A percentile compares a stretch with the other conserved stretches of the same genome.
Evolutionary conservation across 1,140 invertebrate species (phyloP).

Genomic region (Drosophila teissieri): DNA sequence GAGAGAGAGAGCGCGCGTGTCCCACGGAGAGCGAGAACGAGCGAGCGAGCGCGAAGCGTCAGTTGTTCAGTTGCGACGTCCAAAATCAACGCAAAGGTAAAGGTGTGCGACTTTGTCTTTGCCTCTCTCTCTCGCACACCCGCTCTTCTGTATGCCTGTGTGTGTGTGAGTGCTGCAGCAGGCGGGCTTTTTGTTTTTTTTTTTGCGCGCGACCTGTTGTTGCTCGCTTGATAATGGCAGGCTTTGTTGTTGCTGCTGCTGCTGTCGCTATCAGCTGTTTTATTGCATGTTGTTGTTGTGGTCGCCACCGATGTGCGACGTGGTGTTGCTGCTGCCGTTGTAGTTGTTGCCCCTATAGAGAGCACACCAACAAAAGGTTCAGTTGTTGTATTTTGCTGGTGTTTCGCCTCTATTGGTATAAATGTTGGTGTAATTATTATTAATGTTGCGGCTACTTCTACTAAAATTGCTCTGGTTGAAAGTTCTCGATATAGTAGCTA

Average conservation of each 20-base stretch:
- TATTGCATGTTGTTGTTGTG: constrained; percentile 73
- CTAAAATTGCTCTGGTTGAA: no score
- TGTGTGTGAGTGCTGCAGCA: constrained; percentile 63
- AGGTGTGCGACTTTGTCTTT: constrained; percentile 68
- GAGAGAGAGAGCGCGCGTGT: constrained; percentile 65
- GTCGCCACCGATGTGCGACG: constrained; percentile 4
- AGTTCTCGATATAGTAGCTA: background rate
- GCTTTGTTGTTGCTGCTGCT: constrained; percentile 63
- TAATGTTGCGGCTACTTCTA: background rate
- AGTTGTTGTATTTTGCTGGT: constrained; percentile 1
- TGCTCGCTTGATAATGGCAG: constrained; percentile 77
- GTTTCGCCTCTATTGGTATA: background rate
- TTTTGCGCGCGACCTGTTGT: constrained; percentile 76
- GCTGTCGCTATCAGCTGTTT: constrained; percentile 76
- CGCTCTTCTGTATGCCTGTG: constrained; percentile 19
- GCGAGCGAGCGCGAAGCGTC: constrained; percentile 22
- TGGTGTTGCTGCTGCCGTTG: constrained; percentile 1
- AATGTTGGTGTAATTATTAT: background rate
- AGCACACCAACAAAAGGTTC: constrained; percentile 1
- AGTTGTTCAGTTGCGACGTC: constrained; percentile 46
- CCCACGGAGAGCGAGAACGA: constrained; percentile 13
- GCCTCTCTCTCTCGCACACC: constrained; percentile 41
- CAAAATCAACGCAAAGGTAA: constrained; percentile 82
- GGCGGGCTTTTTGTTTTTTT: constrained; percentile 71
- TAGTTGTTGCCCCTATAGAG: constrained; percentile 51